Percentiles rank a stretch among this genome's conserved stretches.
These are phyloP conservation scores for Hylyphantes graminicola DNA, from an alignment of 1,140 invertebrate genomes.

Conservation along the genomic window DNA sequence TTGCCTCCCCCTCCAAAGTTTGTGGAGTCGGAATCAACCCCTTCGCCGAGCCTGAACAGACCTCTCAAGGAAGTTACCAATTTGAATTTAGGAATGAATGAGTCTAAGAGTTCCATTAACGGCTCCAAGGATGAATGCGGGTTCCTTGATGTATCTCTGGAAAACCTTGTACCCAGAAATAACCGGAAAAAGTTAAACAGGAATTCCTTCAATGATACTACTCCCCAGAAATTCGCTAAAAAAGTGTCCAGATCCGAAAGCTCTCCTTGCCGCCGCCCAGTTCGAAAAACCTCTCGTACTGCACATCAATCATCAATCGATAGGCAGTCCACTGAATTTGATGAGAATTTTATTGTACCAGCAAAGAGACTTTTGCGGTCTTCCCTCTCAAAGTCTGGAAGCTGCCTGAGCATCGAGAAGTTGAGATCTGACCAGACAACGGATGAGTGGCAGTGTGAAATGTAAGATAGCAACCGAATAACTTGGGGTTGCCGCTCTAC, in stretches of 20 bases:
- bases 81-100: not conserved
- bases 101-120: not conserved
- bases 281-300: not conserved
- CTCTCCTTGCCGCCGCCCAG: conserved; percentile 20
- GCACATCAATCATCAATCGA: not conserved
- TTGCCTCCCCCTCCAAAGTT: conserved; percentile 44
- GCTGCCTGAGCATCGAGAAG: not conserved
- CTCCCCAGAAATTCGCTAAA: not conserved
- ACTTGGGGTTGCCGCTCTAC: not conserved
- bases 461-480: not conserved
- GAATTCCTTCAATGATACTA: conserved; percentile 22
- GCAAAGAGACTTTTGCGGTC: conserved; percentile 1
- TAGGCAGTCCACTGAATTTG: not conserved
- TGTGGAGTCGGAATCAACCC: not conserved
- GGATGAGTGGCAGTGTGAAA: not conserved
- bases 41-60: not conserved
- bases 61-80: conserved; percentile 35
- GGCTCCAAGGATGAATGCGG: not conserved
- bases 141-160: not conserved
- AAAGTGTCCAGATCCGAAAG: conserved; percentile 43
- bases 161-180: not conserved
- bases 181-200: not conserved
- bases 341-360: not conserved
- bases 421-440: not conserved
- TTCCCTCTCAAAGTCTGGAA: not conserved